Evolutionary conservation across 2,888 invertebrate species (phyloP).

Genomic region (Caenorhabditis parvicauda): DNA sequence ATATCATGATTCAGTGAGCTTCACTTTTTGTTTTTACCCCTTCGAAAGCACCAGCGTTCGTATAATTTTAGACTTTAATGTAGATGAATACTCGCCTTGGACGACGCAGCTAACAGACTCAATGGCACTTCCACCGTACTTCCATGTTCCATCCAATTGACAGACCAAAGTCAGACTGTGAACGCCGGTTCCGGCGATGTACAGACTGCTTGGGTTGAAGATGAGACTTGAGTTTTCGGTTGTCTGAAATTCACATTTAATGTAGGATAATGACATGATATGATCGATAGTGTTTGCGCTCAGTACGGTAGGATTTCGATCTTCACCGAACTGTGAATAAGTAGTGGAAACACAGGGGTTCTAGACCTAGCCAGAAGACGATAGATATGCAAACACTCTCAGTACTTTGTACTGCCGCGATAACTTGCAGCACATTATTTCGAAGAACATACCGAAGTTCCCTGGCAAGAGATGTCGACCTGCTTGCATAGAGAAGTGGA

Average conservation of each 20-base stretch:
- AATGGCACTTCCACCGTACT: constrained; percentile 11
- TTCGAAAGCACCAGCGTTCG: background rate
- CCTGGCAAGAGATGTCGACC: constrained; percentile 27
- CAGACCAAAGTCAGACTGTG: constrained; percentile 18
- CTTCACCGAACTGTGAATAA: no score
- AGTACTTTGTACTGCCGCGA: no score
- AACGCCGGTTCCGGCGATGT: constrained; percentile 6
- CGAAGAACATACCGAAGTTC: no score
- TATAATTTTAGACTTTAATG: background rate
- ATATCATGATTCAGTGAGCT: background rate
- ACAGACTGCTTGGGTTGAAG: constrained; percentile 13
- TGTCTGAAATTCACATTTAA: background rate
- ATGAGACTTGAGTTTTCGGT: constrained; percentile 18
- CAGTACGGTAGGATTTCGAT: no score
- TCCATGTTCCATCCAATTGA: constrained; percentile 21
- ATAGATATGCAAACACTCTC: background rate
- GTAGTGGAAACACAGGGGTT: background rate
- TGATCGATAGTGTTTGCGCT: no score
- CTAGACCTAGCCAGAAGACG: background rate
- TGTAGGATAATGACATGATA: no score
- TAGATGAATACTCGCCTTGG: background rate
- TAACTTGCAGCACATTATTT: no score
- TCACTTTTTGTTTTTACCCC: background rate
- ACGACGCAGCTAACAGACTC: constrained; percentile 23
- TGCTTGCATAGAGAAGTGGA: constrained; percentile 14